Evolutionary conservation across 2,888 invertebrate species (phyloP).

Genomic region (Galerucella pusilla): DNA sequence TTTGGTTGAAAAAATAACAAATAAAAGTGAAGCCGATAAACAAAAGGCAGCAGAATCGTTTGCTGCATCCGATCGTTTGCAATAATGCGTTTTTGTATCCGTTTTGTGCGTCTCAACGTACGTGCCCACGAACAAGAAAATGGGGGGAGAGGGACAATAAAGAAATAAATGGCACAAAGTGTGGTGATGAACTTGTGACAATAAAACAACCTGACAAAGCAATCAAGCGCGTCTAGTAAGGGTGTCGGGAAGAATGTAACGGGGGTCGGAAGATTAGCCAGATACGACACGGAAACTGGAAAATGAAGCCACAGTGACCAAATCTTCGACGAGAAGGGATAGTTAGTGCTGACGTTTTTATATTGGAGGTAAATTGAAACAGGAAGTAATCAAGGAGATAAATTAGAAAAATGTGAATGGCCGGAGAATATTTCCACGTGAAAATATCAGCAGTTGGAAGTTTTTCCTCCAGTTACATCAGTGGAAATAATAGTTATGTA

Average conservation of each 20-base stretch:
- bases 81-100: neutral
- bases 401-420: neutral
- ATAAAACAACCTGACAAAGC: constrained; percentile 65
- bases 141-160: constrained; percentile 40
- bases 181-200: constrained; percentile 60
- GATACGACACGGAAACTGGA: constrained; percentile 60
- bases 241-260: constrained; percentile 47
- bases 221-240: constrained; percentile 60
- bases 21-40: neutral
- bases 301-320: constrained; percentile 28
- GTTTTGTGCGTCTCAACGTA: constrained; percentile 36
- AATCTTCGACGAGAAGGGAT: constrained; percentile 15
- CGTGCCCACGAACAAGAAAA: constrained; percentile 33
- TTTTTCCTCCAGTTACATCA: too few species aligned
- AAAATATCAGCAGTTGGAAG: too few species aligned
- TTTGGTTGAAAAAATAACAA: too few species aligned
- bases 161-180: constrained; percentile 54
- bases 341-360: constrained; percentile 25
- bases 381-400: constrained; percentile 9
- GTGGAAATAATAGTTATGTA: too few species aligned
- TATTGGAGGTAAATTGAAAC: constrained; percentile 1
- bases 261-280: constrained; percentile 60
- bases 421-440: too few species aligned
- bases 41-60: neutral
- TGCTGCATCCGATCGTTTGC: neutral